These are phyloP conservation scores for human (Homo sapiens) DNA, from an alignment of 2,113 vertebrate species.

Conservation along the genomic window GRCh38 chr1:14709501-14710000, in stretches of 20 bases:
- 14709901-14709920: background rate
- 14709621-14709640: background rate
- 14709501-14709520: fast-evolving
- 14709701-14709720: background rate
- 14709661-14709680: background rate
- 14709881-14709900: background rate
- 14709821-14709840: background rate
- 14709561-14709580: fast-evolving
- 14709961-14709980: background rate
- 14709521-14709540: background rate
- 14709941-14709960: too few relatives aligned
- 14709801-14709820: background rate
- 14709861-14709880: background rate
- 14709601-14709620: background rate
- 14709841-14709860: background rate
- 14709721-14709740: background rate
- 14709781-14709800: background rate
- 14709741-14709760: background rate
- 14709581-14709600: background rate
- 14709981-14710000: background rate
- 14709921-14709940: background rate
- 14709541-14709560: background rate
- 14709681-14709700: background rate
- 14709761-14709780: background rate
- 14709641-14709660: fast-evolving